Conservation (phyloP, 2,797 vertebrate species). For the Luscinia luscinia region DNA sequence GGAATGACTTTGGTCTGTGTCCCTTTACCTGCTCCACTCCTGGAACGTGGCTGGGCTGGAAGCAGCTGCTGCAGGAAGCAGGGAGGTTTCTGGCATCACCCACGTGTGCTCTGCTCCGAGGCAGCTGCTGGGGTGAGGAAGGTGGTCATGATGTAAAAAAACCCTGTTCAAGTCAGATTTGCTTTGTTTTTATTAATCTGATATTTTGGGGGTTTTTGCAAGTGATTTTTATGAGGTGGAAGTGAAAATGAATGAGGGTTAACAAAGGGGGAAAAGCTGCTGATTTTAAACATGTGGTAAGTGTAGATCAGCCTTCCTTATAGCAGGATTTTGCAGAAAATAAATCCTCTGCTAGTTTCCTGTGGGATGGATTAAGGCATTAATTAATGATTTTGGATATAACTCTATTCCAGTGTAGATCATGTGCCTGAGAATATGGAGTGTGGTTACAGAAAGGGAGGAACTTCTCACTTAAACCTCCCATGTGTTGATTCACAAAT, state of each 20-base stretch:
- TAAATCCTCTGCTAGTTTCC: not conserved
- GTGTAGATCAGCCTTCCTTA: not conserved
- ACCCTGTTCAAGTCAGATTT: not conserved
- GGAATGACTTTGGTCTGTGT: not conserved
- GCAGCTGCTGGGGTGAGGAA: not conserved
- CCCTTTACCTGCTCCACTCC: not conserved
- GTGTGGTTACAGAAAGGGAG: not conserved
- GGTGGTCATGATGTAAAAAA: not conserved
- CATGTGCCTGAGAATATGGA: not conserved
- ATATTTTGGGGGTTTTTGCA: not conserved
- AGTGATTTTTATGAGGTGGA: not conserved
- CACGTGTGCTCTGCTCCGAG: rapidly evolving
- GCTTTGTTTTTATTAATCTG: not conserved
- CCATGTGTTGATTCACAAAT: not conserved
- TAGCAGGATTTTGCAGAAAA: constrained; percentile 10
- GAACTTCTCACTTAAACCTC: not conserved
- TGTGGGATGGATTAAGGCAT: not conserved
- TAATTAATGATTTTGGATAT: constrained; percentile 7
- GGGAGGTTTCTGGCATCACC: not conserved
- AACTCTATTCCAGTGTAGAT: not conserved
- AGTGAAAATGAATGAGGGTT: not conserved
- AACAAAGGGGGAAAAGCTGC: not conserved
- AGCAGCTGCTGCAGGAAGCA: rapidly evolving
- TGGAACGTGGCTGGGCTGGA: rapidly evolving
- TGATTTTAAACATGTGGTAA: not conserved